Evolutionary conservation across 2,797 vertebrate species (phyloP).

Genomic region (Naso thynnoides): DNA sequence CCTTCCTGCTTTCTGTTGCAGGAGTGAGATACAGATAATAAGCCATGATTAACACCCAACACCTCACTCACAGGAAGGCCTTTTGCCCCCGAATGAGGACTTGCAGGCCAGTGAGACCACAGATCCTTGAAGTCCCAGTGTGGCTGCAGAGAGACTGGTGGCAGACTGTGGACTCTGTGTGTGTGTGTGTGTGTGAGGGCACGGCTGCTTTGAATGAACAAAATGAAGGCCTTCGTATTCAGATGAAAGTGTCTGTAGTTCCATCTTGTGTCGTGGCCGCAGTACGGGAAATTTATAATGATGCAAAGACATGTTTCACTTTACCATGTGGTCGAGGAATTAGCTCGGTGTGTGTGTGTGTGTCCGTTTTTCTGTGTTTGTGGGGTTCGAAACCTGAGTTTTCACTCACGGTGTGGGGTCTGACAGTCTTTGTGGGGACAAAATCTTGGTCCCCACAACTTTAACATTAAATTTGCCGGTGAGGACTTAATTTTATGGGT

Average conservation of each 20-base stretch:
- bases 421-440: no score
- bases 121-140: not conserved
- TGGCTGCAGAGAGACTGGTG: not conserved
- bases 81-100: not conserved
- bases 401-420: no score
- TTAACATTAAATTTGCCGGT: no score
- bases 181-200: not conserved
- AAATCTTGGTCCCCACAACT: no score
- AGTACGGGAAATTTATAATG: not conserved
- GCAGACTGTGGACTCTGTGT: not conserved
- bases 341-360: not conserved
- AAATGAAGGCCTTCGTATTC: not conserved
- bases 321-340: conserved; percentile 5
- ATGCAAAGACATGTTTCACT: not conserved
- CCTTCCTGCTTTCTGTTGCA: not conserved
- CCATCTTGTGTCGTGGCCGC: not conserved
- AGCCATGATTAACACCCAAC: not conserved
- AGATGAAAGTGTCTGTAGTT: not conserved
- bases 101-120: not conserved
- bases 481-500: no score
- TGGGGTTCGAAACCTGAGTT: no score
- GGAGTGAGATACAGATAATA: not conserved
- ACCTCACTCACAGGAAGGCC: not conserved
- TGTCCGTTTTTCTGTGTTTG: no score
- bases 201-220: not conserved